Evolutionary conservation across 1,140 invertebrate species (phyloP).

Genomic region (Leguminivora glycinivorella): DNA sequence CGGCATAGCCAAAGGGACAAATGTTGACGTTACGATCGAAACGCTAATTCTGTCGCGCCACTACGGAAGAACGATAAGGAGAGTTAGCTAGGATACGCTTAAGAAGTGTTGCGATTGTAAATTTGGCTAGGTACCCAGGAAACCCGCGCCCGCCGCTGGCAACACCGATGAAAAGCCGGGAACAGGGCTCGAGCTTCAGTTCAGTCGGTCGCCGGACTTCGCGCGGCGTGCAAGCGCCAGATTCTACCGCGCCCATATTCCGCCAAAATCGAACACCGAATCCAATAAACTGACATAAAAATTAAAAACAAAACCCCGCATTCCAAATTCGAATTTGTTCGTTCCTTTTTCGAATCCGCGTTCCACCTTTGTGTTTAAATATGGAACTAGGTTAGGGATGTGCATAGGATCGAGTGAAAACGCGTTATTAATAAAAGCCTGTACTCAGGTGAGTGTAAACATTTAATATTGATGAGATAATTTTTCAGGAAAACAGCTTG

Average conservation of each 20-base stretch:
- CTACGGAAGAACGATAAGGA: no score
- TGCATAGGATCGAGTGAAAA: constrained; percentile 6
- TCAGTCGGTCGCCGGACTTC: constrained; percentile 17
- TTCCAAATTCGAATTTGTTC: not conserved
- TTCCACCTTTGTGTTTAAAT: not conserved
- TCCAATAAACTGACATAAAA: constrained; percentile 24
- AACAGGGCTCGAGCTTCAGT: not conserved
- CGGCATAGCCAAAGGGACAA: no score
- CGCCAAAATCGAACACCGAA: constrained; percentile 9
- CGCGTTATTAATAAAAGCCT: constrained; percentile 20
- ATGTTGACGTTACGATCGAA: no score
- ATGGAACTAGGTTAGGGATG: constrained; percentile 21
- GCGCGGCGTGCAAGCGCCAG: not conserved
- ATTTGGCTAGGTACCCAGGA: no score
- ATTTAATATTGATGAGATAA: constrained; percentile 22
- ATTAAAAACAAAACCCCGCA: not conserved
- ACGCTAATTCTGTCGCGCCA: no score
- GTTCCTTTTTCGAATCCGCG: not conserved
- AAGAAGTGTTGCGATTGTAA: no score
- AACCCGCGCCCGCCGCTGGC: constrained; percentile 4
- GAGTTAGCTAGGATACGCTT: no score
- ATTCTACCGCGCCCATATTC: not conserved
- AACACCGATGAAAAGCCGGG: constrained; percentile 14
- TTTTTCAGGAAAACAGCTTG: constrained; percentile 20
- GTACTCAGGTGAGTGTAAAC: constrained; percentile 22